Percentiles rank a stretch among this genome's conserved stretches.
These are phyloP conservation scores for Bembecia ichneumoniformis DNA, from an alignment of 2,888 invertebrate genomes.

Conservation along the genomic window DNA sequence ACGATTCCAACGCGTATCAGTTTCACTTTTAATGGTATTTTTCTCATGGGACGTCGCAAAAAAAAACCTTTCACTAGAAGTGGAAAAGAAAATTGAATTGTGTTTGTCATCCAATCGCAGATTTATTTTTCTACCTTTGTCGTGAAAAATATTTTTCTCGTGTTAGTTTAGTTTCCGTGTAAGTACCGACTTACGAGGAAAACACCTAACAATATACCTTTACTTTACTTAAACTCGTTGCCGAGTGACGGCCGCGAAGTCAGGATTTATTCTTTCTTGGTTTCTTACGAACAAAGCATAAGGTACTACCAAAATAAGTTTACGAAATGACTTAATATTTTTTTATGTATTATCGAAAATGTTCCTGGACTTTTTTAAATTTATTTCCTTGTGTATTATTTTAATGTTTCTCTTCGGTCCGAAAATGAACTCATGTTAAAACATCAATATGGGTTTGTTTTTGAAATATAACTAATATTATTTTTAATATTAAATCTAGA, in stretches of 20 bases:
- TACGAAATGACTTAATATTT: no score
- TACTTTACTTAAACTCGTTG: not conserved
- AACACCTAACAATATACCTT: not conserved
- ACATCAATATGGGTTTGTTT: no score
- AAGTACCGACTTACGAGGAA: not conserved
- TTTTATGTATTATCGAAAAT: no score
- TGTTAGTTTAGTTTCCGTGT: not conserved
- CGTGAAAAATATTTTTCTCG: not conserved
- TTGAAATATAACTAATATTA: no score
- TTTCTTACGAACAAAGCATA: not conserved
- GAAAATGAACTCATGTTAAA: no score
- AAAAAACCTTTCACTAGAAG: conserved; percentile 4
- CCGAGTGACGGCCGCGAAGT: not conserved
- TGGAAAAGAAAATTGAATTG: conserved; percentile 9
- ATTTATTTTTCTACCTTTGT: conserved; percentile 3
- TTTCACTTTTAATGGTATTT: conserved; percentile 4
- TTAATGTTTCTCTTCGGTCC: no score
- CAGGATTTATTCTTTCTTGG: not conserved
- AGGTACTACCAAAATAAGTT: no score
- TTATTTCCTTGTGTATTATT: no score
- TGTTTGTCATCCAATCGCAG: conserved; percentile 6
- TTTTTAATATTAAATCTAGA: no score
- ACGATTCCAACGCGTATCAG: not conserved
- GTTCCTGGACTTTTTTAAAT: no score
- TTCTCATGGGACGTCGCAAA: conserved; percentile 3